Evolutionary conservation across 2,113 vertebrate species (phyloP), one percentile per base, ranked within the genome.

Genomic region (Hydrolagus affinis): DNA sequence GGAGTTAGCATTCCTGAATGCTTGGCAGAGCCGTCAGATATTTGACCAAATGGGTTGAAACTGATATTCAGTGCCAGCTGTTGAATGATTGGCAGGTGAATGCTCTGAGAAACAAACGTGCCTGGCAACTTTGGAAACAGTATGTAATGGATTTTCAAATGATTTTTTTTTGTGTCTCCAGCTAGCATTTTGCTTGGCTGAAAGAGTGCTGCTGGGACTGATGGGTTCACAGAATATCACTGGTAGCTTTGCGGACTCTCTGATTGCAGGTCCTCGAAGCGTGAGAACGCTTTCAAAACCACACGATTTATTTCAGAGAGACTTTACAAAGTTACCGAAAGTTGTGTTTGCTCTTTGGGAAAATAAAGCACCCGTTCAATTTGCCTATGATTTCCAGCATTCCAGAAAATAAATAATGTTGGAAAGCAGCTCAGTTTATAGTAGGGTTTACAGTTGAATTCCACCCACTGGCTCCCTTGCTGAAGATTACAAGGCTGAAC

Each of bases 371-470:
- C 90, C 91, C 89, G 88, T 88, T 93, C 89, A 89, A 92, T 91
- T 90, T 91, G 91, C 89, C 89, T 93, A 90, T 87, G 94, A 94
- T 95, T 93, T 95, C 94, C 92, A 94, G 85, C 90, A 92, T 93
- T 94, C 90, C 89, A 92, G 90, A 94, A 94, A 95, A 94, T 94
- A 95, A 96, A 96, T 95, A 96, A 93, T 94, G 95, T 88, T 66
- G 93, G 95, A 97, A 94, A 95, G 91, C 91, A 90, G 92, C 92
- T 94, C 94, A 94, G 94, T 96, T 96, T 93, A 91, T 94, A 93
- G 93, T 94, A 94, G 95, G 94, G 93, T 95, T 96, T 95, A 94
- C 93, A 89, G 93, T 32, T 88, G 88, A 92, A 91, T 94, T 95
- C 94, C 95, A 92, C 94, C 95, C 95, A 96, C 95, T 89, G 94